Evolutionary conservation across 2,888 invertebrate genomes (phyloP), one percentile per base, ranked within the genome.

Genomic region (Nomada goodeniana): DNA sequence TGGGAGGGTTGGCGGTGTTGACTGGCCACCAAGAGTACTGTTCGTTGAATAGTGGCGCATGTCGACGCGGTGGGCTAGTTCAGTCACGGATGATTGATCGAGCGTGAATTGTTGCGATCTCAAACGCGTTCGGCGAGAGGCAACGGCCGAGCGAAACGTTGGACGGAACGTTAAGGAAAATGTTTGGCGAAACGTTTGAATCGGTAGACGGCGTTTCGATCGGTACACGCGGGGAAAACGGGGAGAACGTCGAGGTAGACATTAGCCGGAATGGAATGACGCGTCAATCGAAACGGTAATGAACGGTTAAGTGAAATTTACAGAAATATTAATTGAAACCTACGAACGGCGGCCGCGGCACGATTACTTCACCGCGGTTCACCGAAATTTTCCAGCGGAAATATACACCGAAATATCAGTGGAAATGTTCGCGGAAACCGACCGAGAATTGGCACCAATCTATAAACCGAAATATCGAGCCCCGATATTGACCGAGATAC

Each of bases 41-140:
- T 23, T 52, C 23, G 69, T 69, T 75, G 69, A 75, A 53, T 69
- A 69, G 52, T 52, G 75, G 44, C 44, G 13, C 55, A 10, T 57
- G 55, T 57, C n/a, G 55, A 68, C 18, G 55, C 26, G 44, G 55
- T 13, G 26, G 44, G 18, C 15, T 44, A 23, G 36, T 57, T 57
- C n/a, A 7, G 55, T 55, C 42, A 11, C 11, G 57, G 44, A 26
- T 59, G 69, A 69, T 69, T 26, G 68, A 57, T 63, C 63, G 44
- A 18, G 18, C 57, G 18, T 3, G 47, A 47, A 47, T 47, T 47
- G 15, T 44, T 7, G 26, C 7, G 26, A 47, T n/a, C 2, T n/a
- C 44, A n/a, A 69, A 69, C 59, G 59, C 44, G 57, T 69, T 47
- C 11, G 1, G 9, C 2, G 2, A 9, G 18, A 36, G n/a, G 36